Evolutionary conservation across 2,113 vertebrate species (phyloP), one percentile per base, ranked within the genome.

Genomic region (Perccottus glenii): DNA sequence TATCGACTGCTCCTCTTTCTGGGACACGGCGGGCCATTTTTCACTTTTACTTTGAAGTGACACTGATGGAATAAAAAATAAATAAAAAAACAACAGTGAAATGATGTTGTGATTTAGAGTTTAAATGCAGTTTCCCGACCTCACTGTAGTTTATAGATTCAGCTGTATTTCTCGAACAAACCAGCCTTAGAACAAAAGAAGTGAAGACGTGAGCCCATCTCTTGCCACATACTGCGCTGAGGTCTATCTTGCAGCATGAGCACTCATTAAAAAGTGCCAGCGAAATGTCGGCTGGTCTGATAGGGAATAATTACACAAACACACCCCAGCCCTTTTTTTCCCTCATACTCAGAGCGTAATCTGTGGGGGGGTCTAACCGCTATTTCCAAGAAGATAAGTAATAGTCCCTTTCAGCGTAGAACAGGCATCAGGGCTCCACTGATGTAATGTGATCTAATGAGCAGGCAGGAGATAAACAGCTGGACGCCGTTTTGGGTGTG

Each of bases 271-370:
- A 79, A 66, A 69, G 46, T 35, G 67, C 65, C 57, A 43, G 51
- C 42, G 67, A 64, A 67, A 45, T 70, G 59, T 77, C 70, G 60
- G 51, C 19, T 45, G 62, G 43, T 38, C 35, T 60, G 62, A 66
- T 65, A 27, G 49, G 73, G 60, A 75, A 82, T 75, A 75, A 75
- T 80, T 60, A 68, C 65, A 70, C 60, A 69, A 78, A 74, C 40
- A 80, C 78, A 63, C 67, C 51, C 53, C 40, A 19, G 15, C 42
- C 14, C n/a, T n/a, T n/a, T n/a, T n/a, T 38, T 46, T 45, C 36
- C 32, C 42, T 33, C 40, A 62, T 40, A 35, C 50, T 58, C 46
- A 6, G 49, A 60, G 48, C 56, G 32, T 64, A 48, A 15, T 15
- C 64, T 45, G 55, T 38, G 40, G 7, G 59, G 65, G 49, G 78